Base-by-base conservation (phyloP, 1,140 invertebrate genomes). In the Drosophila kanapiae region DNA sequence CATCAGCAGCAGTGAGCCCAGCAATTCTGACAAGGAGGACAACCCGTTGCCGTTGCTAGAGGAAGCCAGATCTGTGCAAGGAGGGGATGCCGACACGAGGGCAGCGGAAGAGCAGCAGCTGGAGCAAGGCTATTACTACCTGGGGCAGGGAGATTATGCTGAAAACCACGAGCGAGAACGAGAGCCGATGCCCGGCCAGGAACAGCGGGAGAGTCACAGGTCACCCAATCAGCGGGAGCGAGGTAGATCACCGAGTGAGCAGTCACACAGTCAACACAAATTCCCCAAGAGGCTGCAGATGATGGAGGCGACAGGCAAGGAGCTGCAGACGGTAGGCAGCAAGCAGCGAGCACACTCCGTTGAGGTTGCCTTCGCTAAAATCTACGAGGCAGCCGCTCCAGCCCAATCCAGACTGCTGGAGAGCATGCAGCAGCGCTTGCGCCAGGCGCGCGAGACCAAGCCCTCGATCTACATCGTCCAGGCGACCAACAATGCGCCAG, bases 381-480 rank as follows among this genome's bases (percentile, higher is more conserved):
- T 84, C 4, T 87, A 81, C 56, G 85, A 86, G 0, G 77, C 77
- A 7, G 84, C 85, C 5, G 68, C 84, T 4, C 85, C 86, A 7
- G 49, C 81, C 3, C 79, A 74, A 11, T 65, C 45, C 4, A 63
- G 67, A 2, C 23, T 90, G 27, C 72, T 88, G 18, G 75, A 83
- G 40, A 54, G 56, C 7, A 84, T 92, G 53, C 85, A 92, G 51
- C 61, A 72, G 48, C 82, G 86, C 23, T 61, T 92, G 61, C 80
- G 81, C 16, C 70, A 80, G 54, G 78, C 91, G 23, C 91, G 91
- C 18, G 80, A 91, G 56, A 58, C 80, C 2, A 87, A 92, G 56
- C 91, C 91, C 1, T 82, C 82, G 31, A 92, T 92, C 16, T 92
- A 80, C 51, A 92, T 92, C 42, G 86, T 92, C 9, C 56, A 92